Base-by-base conservation (phyloP, 2,797 vertebrate genomes). In the Hemibagrus guttatus region DNA sequence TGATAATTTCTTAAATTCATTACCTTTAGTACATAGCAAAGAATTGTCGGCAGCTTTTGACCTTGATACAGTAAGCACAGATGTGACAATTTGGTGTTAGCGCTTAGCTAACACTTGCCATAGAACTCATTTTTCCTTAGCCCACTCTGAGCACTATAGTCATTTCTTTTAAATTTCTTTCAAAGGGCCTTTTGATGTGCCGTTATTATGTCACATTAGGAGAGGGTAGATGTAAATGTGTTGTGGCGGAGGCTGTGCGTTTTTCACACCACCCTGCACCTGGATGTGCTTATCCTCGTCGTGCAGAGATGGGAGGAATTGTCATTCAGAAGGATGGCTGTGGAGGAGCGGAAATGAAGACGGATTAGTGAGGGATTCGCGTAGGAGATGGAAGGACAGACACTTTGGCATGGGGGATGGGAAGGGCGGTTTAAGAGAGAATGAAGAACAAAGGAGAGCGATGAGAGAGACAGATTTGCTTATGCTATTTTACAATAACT, bases 271-370 rank as follows among this genome's bases (percentile, higher is more conserved):
- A 80, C 49, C 31, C 35, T 84, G 75, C 84, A 87, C 91, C 88
- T 93, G 89, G 74, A 91, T 88, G 91, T 90, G 89, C 74, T 87
- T 81, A 86, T 91, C 84, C 39, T 84, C 72, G 84, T 86, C 90
- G 91, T 86, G 92, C 87, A 92, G 91, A 89, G 82, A 78, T 79
- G 75, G 88, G 78, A 81, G 92, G 90, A 85, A 88, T 83, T 87
- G 90, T 89, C 92, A 90, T 87, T 90, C 84, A 84, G 87, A 90
- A 58, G 83, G 89, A 89, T 85, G 83, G 78, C 88, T 83, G 78
- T 83, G 85, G 84, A 89, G 88, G 92, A 90, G 89, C 83, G 90
- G 89, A 91, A 94, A 93, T 93, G 93, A 94, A 93, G 92, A 90
- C 85, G 90, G 91, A 92, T 94, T 93, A 94, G 91, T 87, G 91